Evolutionary conservation across 2,113 vertebrate species (phyloP), one percentile per base, ranked within the genome.

Genomic region (Xenopus laevis): DNA sequence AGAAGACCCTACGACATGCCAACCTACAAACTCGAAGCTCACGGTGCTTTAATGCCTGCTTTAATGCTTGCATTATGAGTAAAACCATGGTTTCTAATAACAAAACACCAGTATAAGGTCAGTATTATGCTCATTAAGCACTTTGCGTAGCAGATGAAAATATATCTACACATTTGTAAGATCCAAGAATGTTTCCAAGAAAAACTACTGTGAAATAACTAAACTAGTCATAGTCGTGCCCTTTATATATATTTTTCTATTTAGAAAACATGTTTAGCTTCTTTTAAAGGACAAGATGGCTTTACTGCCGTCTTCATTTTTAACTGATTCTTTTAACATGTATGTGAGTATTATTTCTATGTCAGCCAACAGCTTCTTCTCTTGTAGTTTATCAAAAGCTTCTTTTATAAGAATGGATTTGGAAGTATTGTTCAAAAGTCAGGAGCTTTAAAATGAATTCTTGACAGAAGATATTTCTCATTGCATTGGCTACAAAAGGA

Each of bases 341-440:
- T 47, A 50, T 15, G 47, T 13, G 58, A 4, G 59, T 50, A 53
- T 0, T 33, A 20, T 76, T 33, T 68, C 53, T 71, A 64, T 58
- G 0, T 50, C 50, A 62, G 4, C 27, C 18, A 73, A 47, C 62
- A 64, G 27, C 12, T 60, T 58, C 66, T 69, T 45, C 23, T 72
- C 71, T 74, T n/a, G 62, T 68, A 71, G 5, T 65, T 78, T 52
- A 12, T 77, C 20, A 71, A 75, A 74, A 72, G 58, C 66, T 71
- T 63, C 33, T 8, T 71, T 62, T 68, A 55, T 58, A 55, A 63
- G 55, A 30, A 78, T 30, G 23, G 65, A 8, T 40, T 66, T 78
- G 46, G 74, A 65, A 61, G 33, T 66, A 63, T 67, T 60, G 69
- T 59, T 52, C 10, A 27, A 62, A 57, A 20, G 27, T 16, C 40